A percentile compares a stretch with the other conserved stretches of the same genome.
Conservation (phyloP, 2,888 invertebrate species). For the Pyrochroa serraticornis region DNA sequence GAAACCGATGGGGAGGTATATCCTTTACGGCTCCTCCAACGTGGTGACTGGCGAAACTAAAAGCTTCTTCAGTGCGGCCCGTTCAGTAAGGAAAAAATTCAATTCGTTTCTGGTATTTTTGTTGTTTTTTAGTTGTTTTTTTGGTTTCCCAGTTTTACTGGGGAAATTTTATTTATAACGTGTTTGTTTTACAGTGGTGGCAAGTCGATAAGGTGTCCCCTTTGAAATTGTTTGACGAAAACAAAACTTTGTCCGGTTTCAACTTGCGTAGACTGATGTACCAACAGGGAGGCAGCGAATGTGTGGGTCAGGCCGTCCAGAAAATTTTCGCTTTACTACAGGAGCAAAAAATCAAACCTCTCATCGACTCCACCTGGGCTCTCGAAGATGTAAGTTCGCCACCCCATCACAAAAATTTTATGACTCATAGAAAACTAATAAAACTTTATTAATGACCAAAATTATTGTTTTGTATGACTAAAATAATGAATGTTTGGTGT, state of each 20-base stretch:
- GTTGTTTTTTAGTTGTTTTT: not conserved
- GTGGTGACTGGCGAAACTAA: constrained; percentile 90
- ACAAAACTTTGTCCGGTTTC: constrained; percentile 82
- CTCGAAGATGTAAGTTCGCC: constrained; percentile 76
- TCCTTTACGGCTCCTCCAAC: constrained; percentile 86
- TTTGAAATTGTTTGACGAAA: constrained; percentile 87
- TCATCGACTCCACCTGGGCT: constrained; percentile 86
- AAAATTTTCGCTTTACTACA: constrained; percentile 77
- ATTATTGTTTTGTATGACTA: not conserved
- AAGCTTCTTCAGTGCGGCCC: constrained; percentile 89
- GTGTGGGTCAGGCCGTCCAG: constrained; percentile 73
- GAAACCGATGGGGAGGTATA: constrained; percentile 88
- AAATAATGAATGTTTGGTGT: constrained; percentile 27
- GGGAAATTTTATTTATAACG: constrained; percentile 1
- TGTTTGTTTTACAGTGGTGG: constrained; percentile 74
- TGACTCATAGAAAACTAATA: too few species aligned
- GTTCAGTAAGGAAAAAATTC: constrained; percentile 71
- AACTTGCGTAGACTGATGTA: constrained; percentile 84
- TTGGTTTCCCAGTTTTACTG: not conserved
- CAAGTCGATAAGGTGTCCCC: constrained; percentile 91
- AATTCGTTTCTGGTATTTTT: constrained; percentile 12
- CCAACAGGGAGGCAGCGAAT: constrained; percentile 74
- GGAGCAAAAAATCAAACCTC: constrained; percentile 79
- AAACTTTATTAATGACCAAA: too few species aligned
- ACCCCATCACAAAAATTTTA: too few species aligned